Base-by-base conservation (phyloP, 2,888 invertebrate genomes). In the Drosophila bunnanda region DNA sequence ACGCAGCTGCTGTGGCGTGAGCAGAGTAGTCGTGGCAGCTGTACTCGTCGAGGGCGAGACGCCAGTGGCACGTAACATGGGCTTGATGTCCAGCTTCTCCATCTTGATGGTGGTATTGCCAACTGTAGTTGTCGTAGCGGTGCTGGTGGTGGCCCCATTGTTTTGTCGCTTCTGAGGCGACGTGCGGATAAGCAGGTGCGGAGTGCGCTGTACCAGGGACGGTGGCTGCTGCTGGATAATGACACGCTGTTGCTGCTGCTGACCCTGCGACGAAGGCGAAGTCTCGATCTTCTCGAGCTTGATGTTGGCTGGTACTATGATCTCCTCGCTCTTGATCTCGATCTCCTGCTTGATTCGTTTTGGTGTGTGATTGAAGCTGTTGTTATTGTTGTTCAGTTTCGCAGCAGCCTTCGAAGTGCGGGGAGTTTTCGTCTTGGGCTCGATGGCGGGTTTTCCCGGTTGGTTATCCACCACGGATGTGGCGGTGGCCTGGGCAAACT, bases 401-500 rank as follows among this genome's bases (percentile, higher is more conserved):
- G 65, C 72, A n/a, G 72, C 60, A 15, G 78, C 55, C 48, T 77
- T 75, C 9, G 78, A n/a, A 28, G 75, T 73, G 6, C 76, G 75
- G 30, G 58, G 69, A 15, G 69, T 67, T 57, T 80, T 80, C 8
- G 46, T 25, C 17, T 72, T 72, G 6, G 46, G 32, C 32, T 72
- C 71, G 28, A 15, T 56, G 17, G 60, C 44, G 72, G 79, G 50
- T 10, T 69, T 50, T 4, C 34, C 59, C 1, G 46, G 50, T 17
- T 67, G 56, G 6, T 1, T 34, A 13, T 67, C 68, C 4, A 62
- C 32, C 15, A 57, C 53, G 17, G 60, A 39, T 5, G 79, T 60
- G 6, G 78, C 28, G 7, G 70, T 74, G 3, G 80, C 73, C 62
- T 94, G 94, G 0, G 95, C 94, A 7, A 95, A 94, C 8, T 95